A percentile compares a stretch with the other conserved stretches of the same genome.
Evolutionary conservation across 2,113 vertebrate genomes (phyloP).

Genomic region (Paedocypris sp.): DNA sequence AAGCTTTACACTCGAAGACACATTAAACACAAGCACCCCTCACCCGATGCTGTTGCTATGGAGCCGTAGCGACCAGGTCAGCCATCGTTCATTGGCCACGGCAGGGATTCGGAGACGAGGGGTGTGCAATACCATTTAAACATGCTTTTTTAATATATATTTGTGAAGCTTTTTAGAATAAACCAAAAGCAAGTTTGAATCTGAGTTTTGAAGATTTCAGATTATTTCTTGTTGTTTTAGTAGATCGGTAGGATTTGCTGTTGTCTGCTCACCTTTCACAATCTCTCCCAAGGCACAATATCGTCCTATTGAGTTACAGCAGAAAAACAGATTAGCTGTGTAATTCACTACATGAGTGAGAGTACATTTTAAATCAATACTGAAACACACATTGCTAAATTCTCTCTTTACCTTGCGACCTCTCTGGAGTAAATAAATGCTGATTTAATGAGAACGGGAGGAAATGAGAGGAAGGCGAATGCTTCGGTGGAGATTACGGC

Average conservation of each 20-base stretch:
- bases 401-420: background rate
- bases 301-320: constrained; percentile 5
- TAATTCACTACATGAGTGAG: background rate
- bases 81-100: constrained; percentile 50
- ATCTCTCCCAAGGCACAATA: background rate
- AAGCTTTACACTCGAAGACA: background rate
- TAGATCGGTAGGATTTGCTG: background rate
- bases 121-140: too few species aligned
- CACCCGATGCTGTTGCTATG: constrained; percentile 60
- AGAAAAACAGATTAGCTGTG: background rate
- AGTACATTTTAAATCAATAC: constrained; percentile 1
- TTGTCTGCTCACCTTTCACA: background rate
- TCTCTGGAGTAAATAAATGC: background rate
- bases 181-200: background rate
- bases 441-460: background rate
- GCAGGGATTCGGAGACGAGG: constrained; percentile 19
- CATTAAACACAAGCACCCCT: constrained; percentile 17
- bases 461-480: constrained; percentile 4
- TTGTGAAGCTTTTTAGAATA: background rate
- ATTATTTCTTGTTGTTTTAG: background rate
- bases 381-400: background rate
- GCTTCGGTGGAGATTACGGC: constrained; percentile 6
- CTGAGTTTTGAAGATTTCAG: background rate
- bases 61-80: constrained; percentile 45
- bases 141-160: too few species aligned